Percentiles rank a stretch among this genome's conserved stretches.
Conservation (phyloP, 1,140 invertebrate species). For the Arion vulgaris region DNA sequence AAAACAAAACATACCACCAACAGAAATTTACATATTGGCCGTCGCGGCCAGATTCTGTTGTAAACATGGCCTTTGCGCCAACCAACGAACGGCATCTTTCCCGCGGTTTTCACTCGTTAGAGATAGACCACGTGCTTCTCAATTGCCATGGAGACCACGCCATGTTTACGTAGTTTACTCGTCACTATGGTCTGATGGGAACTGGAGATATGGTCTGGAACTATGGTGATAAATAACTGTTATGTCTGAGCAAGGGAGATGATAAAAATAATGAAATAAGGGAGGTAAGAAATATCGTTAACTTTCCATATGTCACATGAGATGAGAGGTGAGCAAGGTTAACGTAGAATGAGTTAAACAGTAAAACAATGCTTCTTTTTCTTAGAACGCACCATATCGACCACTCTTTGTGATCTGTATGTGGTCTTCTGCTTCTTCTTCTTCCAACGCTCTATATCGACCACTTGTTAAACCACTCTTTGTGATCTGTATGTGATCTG, state of each 20-base stretch:
- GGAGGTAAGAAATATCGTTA: no score
- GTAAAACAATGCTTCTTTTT: no score
- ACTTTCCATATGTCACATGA: no score
- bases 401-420: no score
- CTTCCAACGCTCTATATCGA: no score
- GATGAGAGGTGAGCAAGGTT: no score
- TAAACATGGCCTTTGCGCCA: conserved; percentile 38
- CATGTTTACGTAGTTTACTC: conserved; percentile 28
- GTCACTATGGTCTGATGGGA: conserved; percentile 1
- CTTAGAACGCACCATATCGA: no score
- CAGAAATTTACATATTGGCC: conserved; percentile 39
- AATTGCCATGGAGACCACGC: conserved; percentile 16
- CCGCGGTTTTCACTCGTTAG: neutral
- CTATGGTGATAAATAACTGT: conserved; percentile 23
- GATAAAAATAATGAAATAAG: no score
- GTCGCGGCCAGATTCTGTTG: neutral
- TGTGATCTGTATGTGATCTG: no score
- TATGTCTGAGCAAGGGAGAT: neutral
- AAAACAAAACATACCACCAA: conserved; percentile 40
- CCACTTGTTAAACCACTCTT: no score
- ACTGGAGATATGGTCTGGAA: neutral
- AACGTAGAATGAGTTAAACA: no score
- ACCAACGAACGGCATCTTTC: neutral
- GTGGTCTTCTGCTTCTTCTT: no score
- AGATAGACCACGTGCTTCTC: conserved; percentile 27